Evolutionary conservation across 2,888 invertebrate genomes (phyloP), one percentile per base, ranked within the genome.

Genomic region (Ormyrus labotus): DNA sequence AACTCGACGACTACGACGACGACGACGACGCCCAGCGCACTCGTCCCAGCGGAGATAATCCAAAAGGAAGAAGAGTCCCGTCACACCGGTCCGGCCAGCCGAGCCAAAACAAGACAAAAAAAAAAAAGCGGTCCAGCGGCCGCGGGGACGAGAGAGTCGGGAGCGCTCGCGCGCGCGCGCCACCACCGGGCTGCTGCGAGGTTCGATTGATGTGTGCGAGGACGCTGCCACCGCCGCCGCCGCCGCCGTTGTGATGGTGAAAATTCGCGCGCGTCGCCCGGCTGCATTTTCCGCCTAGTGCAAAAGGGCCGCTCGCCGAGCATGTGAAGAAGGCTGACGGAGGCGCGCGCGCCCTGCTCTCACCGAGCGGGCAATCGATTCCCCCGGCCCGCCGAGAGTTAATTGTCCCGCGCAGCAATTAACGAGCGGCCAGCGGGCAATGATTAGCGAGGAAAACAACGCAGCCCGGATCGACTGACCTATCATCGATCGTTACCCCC

Each of bases 381-480:
- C 34, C 34, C 34, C 34, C 51, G 70, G 11, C 45, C 34, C 55
- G 58, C 60, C 19, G 47, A 2, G 34, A 10, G 48, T 64, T 77
- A 71, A 71, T 72, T 78, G 78, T 51, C 13, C 61, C 69, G 60
- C 71, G 55, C n/a, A 11, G 34, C 71, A 55, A 75, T 80, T 80
- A 71, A 75, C 70, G 60, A 11, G 47, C 6, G 61, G 64, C 47
- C 47, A 11, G 72, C n/a, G 50, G 50, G 48, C 51, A 34, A 71
- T 72, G 67, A 72, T 70, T 34, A 10, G 11, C 70, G 65, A 51
- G 57, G 53, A 64, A 47, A 65, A 60, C 74, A 68, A 34, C 63
- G 51, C 34, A 4, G 34, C 34, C 51, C 72, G 72, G 6, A 34
- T 63, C 71, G 65, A 63, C 69, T 64, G 65, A 63, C 69, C 65